Evolutionary conservation across 2,797 vertebrate species (phyloP).

Genomic region (Harpagifer antarcticus): DNA sequence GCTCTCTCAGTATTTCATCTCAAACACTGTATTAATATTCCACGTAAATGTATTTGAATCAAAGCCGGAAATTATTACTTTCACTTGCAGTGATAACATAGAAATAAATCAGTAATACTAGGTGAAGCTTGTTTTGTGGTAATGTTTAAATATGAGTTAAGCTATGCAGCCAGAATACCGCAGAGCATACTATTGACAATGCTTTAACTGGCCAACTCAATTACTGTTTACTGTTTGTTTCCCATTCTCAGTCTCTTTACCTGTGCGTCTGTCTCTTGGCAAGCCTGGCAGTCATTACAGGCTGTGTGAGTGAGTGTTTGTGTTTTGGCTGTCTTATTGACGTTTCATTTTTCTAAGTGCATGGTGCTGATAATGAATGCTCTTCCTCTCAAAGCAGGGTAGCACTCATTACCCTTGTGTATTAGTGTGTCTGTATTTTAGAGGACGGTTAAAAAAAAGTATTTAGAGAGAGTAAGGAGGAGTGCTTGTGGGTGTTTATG

Average conservation of each 20-base stretch:
- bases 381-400: constrained; percentile 16
- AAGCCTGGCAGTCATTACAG: constrained; percentile 23
- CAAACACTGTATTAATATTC: background rate
- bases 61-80: background rate
- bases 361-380: constrained; percentile 48
- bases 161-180: background rate
- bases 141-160: background rate
- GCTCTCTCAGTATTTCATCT: too few species aligned
- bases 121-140: background rate
- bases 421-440: constrained; percentile 9
- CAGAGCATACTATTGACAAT: constrained; percentile 14
- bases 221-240: constrained; percentile 14
- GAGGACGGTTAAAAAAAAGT: too few species aligned
- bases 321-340: constrained; percentile 43
- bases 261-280: constrained; percentile 16
- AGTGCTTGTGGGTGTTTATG: constrained; percentile 6
- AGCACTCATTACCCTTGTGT: constrained; percentile 30
- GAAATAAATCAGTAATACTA: background rate
- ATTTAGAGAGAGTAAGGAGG: background rate
- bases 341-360: constrained; percentile 55
- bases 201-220: constrained; percentile 18
- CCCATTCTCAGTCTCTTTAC: background rate
- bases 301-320: constrained; percentile 24
- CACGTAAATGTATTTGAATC: background rate
- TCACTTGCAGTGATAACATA: background rate